These are phyloP conservation scores for Drosophila seclusa DNA, from an alignment of 2,888 invertebrate genomes.

Conservation along the genomic window DNA sequence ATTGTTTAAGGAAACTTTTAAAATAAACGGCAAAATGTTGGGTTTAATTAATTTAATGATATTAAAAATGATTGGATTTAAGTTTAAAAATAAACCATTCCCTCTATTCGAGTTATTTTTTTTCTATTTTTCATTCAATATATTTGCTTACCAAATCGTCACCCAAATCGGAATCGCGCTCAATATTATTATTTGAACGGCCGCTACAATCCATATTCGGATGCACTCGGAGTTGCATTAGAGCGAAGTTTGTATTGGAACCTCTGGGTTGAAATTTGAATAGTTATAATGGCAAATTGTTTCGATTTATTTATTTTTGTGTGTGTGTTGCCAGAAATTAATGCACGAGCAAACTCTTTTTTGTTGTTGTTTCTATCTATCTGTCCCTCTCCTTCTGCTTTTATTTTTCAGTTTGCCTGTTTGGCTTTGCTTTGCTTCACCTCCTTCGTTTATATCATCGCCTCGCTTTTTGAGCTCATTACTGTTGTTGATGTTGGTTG, in stretches of 20 bases:
- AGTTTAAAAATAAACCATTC: background rate
- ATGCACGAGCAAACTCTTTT: constrained; percentile 43
- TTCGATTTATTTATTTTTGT: constrained; percentile 12
- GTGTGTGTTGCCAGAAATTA: constrained; percentile 27
- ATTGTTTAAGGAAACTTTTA: background rate
- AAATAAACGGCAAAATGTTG: background rate
- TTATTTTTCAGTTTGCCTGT: constrained; percentile 11
- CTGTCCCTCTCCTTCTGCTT: background rate
- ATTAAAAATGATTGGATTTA: background rate
- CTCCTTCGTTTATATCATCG: constrained; percentile 45
- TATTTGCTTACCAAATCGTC: constrained; percentile 73
- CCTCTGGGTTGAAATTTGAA: constrained; percentile 7
- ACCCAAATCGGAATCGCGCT: constrained; percentile 78
- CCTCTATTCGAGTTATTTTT: background rate
- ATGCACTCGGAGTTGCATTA: constrained; percentile 76
- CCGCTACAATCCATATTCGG: constrained; percentile 76
- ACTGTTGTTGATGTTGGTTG: constrained; percentile 9
- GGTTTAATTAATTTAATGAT: background rate
- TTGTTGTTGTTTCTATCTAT: constrained; percentile 18
- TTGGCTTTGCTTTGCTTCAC: constrained; percentile 11
- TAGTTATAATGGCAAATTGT: constrained; percentile 22
- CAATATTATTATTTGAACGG: constrained; percentile 76
- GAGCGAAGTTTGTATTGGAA: constrained; percentile 20
- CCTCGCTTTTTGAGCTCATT: constrained; percentile 26
- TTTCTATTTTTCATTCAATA: background rate